Percentiles rank a stretch among this genome's conserved stretches.
These are phyloP conservation scores for Acanthis flammea DNA, from an alignment of 2,797 vertebrate species.

Conservation along the genomic window DNA sequence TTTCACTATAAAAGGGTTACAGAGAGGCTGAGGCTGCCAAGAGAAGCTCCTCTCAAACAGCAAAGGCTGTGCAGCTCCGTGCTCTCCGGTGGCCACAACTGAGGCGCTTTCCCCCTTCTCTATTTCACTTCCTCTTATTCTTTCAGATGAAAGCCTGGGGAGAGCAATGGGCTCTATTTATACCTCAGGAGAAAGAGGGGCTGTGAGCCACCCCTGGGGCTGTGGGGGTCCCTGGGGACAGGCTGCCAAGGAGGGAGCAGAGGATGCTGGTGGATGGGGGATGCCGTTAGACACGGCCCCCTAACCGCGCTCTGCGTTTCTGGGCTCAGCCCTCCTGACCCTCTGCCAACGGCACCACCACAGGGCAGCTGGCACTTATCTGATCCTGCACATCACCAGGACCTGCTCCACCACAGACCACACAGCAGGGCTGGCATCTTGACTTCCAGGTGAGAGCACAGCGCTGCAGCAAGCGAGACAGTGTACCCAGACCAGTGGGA, in stretches of 20 bases:
- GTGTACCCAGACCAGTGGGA: fast-evolving
- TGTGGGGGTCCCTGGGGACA: fast-evolving
- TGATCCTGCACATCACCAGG: background rate
- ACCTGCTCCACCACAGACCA: background rate
- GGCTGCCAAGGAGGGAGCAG: background rate
- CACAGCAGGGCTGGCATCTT: background rate
- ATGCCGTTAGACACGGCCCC: background rate
- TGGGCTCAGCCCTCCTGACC: background rate
- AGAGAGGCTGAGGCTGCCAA: background rate
- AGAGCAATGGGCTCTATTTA: background rate
- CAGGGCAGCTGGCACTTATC: background rate
- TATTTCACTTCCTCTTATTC: background rate
- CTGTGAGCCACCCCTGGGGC: background rate
- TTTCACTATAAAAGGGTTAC: background rate
- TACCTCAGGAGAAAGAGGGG: background rate
- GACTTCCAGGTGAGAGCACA: background rate
- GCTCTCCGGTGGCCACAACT: fast-evolving
- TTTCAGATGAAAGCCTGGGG: background rate
- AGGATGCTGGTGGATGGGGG: fast-evolving
- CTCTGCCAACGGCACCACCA: background rate
- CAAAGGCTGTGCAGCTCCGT: background rate
- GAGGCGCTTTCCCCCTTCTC: background rate
- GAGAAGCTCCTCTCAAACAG: background rate
- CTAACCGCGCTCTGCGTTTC: fast-evolving
- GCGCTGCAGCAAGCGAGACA: fast-evolving